phyloP scores from a whole-genome alignment of 1,140 invertebrate species.

The Atta cephalotes region DNA sequence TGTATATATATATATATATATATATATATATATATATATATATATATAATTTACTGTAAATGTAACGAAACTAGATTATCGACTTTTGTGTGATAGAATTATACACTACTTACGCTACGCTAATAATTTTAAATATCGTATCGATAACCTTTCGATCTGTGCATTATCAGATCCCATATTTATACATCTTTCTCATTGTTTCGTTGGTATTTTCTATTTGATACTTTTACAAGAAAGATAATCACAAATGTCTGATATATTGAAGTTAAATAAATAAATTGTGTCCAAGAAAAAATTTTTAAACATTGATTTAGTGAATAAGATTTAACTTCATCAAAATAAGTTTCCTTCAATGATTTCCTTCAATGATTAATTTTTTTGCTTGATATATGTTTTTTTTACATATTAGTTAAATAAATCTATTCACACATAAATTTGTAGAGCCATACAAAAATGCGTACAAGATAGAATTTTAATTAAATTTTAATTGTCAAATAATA shows the following conservation, averaged over 20 bases:
- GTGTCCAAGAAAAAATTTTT: conserved; percentile 7
- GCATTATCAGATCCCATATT: background rate
- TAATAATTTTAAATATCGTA: background rate
- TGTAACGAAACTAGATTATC: conserved; percentile 30
- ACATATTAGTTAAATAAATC: background rate
- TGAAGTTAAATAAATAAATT: conserved; percentile 39
- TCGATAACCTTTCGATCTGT: background rate
- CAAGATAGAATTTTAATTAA: background rate
- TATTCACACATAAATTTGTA: background rate
- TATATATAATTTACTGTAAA: conserved; percentile 6
- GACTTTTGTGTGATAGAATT: conserved; percentile 37
- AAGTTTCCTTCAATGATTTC: background rate
- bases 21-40: too few relatives aligned
- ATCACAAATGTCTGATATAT: conserved; percentile 27
- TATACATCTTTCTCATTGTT: conserved; percentile 4
- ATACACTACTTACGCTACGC: conserved; percentile 8
- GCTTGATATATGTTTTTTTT: background rate
- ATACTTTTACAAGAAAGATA: conserved; percentile 21
- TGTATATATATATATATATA: too few relatives aligned
- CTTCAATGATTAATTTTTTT: background rate
- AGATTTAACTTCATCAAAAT: background rate
- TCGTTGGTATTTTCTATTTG: background rate
- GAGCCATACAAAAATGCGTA: background rate
- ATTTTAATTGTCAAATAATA: background rate
- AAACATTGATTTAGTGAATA: background rate